Base-by-base conservation (phyloP, 2,888 invertebrate genomes). In the Tachina fera region DNA sequence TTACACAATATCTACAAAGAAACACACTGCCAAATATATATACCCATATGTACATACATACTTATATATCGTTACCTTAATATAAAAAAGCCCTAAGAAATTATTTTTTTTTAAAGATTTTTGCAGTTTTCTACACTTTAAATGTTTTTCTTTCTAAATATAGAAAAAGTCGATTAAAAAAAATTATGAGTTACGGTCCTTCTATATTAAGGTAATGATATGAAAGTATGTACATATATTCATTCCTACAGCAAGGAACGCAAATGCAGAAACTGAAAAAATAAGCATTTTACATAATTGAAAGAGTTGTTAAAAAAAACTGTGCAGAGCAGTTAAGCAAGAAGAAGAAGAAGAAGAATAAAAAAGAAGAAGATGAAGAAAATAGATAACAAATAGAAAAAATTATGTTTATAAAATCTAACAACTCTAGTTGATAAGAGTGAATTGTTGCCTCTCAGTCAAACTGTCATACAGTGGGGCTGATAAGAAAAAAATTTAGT, bases 251-350 rank as follows among this genome's bases (percentile, higher is more conserved):
- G 19, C 47, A 16, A 60, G 3, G n/a, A 71, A 53, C 22, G n/a
- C 31, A 41, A 16, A 61, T 45, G 16, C n/a, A 51, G 8, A 31
- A 70, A 39, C 41, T 76, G 39, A 77, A 58, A n/a, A 16, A 58
- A 51, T 61, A 43, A 22, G 63, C 19, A n/a, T 53, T 43, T 16
- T 43, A 9, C 14, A n/a, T 53, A 53, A 68, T 63, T 75, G 45
- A 81, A 75, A 70, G 68, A 75, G 81, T 75, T 81, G 68, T 81
- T 81, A 14, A 81, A 60, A 78, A 53, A 78, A 53, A 22, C 47
- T 63, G 22, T 58, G 10, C 19, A 65, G 56, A 70, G 53, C 68
- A 51, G 60, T 60, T 74, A 51, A 49, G 16, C n/a, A 56, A 56
- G 65, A 56, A 43, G 51, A 81, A 31, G 65, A 76, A 51, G 31